Percentiles rank a stretch among this genome's conserved stretches.
Conservation (phyloP, 2,113 vertebrate species). For the Tor tambroides region DNA sequence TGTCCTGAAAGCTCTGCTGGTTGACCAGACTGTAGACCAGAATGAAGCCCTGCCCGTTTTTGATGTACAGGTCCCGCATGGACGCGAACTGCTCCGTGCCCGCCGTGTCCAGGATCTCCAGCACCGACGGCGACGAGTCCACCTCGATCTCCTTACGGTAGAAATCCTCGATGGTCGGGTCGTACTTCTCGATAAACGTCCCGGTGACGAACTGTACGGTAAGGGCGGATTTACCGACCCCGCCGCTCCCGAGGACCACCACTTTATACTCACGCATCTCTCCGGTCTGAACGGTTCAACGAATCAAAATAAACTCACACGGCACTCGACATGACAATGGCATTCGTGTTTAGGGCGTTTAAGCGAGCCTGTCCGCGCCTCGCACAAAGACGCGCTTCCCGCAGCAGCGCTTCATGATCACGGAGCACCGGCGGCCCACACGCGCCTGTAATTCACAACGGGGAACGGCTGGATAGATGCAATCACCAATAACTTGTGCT, state of each 20-base stretch:
- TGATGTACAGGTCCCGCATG: constrained; percentile 97
- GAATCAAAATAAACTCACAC: constrained; percentile 56
- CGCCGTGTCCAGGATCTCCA: constrained; percentile 96
- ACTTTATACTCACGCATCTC: constrained; percentile 97
- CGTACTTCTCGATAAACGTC: constrained; percentile 96
- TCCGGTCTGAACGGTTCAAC: constrained; percentile 61
- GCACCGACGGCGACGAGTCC: constrained; percentile 92
- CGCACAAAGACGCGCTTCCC: constrained; percentile 78
- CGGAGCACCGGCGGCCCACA: constrained; percentile 47
- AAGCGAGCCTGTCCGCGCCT: constrained; percentile 61
- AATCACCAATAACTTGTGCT: constrained; percentile 55
- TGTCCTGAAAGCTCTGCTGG: constrained; percentile 98
- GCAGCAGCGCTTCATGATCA: constrained; percentile 71
- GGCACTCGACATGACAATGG: constrained; percentile 47
- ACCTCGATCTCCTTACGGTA: constrained; percentile 98
- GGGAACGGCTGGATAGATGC: constrained; percentile 52
- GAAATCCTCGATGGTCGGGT: constrained; percentile 96
- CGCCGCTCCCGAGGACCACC: constrained; percentile 96
- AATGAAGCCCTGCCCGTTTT: constrained; percentile 95
- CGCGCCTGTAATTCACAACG: constrained; percentile 56
- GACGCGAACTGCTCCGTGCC: constrained; percentile 97
- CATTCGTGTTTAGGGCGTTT: constrained; percentile 66
- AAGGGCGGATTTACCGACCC: constrained; percentile 95
- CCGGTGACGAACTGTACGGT: constrained; percentile 97
- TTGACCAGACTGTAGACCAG: constrained; percentile 95